A percentile compares a stretch with the other conserved stretches of the same genome.
These are phyloP conservation scores for Antheraea yamamai DNA, from an alignment of 2,888 invertebrate species.

Conservation along the genomic window DNA sequence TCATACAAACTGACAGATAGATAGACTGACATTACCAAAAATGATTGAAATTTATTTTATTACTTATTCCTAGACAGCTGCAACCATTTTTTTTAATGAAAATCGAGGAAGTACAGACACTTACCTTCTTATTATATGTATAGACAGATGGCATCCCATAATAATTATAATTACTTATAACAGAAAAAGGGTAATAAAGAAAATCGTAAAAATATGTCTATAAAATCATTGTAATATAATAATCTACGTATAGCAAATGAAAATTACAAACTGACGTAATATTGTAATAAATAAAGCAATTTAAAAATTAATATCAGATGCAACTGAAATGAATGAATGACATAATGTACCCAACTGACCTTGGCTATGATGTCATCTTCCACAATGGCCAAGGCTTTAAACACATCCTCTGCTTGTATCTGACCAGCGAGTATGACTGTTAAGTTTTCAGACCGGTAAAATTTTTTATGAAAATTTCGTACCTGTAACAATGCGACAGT, in stretches of 20 bases:
- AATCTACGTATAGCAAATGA: not conserved
- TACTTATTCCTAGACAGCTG: too few species aligned
- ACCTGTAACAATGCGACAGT: slow-evolving; percentile 74
- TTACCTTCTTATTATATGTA: too few species aligned
- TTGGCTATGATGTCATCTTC: slow-evolving; percentile 89
- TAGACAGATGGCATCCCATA: too few species aligned
- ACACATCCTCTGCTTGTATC: slow-evolving; percentile 88
- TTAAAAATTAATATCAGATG: not conserved
- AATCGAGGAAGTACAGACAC: too few species aligned
- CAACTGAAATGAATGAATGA: not conserved
- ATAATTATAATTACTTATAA: not conserved
- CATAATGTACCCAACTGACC: slow-evolving; percentile 56
- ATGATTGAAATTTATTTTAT: too few species aligned
- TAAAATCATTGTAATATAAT: slow-evolving; percentile 6
- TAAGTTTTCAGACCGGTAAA: slow-evolving; percentile 94
- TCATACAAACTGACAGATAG: too few species aligned
- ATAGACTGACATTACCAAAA: too few species aligned
- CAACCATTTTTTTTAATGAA: too few species aligned
- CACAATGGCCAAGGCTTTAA: slow-evolving; percentile 86
- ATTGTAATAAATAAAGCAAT: not conserved
- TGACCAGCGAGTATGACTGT: slow-evolving; percentile 92
- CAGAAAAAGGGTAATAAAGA: not conserved
- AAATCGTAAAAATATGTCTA: not conserved
- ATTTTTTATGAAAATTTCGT: slow-evolving; percentile 89
- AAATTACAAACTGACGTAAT: not conserved